phyloP scores from a whole-genome alignment of 2,113 vertebrate genomes.

The Barnardius zonarius region DNA sequence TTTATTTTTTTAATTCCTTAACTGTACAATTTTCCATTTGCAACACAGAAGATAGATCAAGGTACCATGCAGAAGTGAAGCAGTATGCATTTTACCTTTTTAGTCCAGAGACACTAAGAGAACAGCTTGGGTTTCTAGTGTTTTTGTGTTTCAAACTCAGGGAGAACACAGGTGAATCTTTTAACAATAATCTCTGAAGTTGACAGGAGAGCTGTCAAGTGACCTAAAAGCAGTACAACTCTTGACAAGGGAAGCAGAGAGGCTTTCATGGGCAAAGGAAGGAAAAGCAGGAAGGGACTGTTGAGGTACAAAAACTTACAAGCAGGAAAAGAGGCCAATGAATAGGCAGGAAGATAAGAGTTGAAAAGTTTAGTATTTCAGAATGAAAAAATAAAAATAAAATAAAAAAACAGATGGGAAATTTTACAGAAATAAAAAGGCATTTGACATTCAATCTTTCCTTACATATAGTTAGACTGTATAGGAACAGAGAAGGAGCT shows the following conservation, averaged over 20 bases:
- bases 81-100: neutral
- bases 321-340: neutral
- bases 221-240: neutral
- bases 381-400: neutral
- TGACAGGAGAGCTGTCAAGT: neutral
- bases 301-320: neutral
- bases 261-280: neutral
- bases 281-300: neutral
- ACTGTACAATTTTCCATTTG: neutral
- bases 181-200: neutral
- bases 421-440: neutral
- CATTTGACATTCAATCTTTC: neutral
- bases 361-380: neutral
- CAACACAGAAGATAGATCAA: neutral
- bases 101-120: neutral
- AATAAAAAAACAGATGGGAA: neutral
- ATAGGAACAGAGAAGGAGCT: neutral
- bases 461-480: neutral
- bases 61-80: neutral
- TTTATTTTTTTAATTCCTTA: neutral
- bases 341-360: neutral
- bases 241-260: neutral
- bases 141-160: neutral
- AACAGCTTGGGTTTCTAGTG: neutral
- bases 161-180: neutral